phyloP scores from a whole-genome alignment of 2,113 vertebrate genomes.

The Bombycilla garrulus region DNA sequence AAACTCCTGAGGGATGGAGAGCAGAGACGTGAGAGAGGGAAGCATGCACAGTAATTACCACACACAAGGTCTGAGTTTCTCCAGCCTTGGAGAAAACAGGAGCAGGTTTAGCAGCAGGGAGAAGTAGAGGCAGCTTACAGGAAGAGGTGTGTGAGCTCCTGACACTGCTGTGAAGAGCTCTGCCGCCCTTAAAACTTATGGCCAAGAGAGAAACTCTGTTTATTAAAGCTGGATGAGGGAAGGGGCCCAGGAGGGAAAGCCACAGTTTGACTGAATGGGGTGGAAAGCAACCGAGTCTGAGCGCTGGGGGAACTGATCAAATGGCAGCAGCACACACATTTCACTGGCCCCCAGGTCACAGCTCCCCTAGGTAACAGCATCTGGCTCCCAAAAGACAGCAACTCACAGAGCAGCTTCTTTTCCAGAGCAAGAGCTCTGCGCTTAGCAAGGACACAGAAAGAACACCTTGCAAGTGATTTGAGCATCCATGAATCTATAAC shows the following conservation, averaged over 20 bases:
- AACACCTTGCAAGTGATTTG: background rate
- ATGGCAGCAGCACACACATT: background rate
- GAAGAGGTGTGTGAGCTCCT: background rate
- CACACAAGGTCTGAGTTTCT: background rate
- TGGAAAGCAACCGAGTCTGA: background rate
- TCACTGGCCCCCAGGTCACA: background rate
- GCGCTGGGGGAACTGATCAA: background rate
- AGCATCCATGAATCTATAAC: background rate
- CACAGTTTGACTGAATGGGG: no score
- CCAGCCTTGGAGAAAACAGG: background rate
- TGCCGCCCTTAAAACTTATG: background rate
- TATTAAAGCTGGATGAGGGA: background rate
- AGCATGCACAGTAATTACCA: background rate
- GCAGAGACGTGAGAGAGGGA: background rate
- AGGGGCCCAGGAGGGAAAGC: background rate
- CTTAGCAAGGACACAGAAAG: background rate
- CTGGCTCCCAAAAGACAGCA: background rate
- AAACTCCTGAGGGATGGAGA: background rate
- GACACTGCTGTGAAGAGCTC: background rate
- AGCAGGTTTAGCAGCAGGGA: background rate
- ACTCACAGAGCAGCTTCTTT: background rate
- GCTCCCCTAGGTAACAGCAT: background rate
- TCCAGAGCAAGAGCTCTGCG: background rate
- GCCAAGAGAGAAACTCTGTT: background rate
- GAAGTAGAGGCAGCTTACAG: background rate